Evolutionary conservation across 2,113 vertebrate genomes (phyloP), one percentile per base, ranked within the genome.

Genomic region (Silurus glanis): DNA sequence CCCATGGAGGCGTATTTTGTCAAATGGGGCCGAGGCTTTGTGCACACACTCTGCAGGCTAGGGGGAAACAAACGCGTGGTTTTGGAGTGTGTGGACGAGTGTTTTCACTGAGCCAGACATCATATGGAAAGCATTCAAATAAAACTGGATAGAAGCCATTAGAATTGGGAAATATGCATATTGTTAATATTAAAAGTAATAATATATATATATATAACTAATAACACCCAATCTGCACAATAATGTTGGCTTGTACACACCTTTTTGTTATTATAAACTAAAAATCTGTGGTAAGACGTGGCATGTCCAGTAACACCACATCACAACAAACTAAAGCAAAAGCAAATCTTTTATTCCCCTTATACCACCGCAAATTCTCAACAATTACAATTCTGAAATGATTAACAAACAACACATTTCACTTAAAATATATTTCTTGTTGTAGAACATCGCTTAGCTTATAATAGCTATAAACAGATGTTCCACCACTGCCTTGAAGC

Each of bases 1-100:
- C 87, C 85, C 89, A 90, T 82, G 85, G 62, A 79, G 59, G 76
- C 51, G 67, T 53, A 72, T 81, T 87, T 89, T 89, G 89, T 51
- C 72, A 82, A 90, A 82, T 45, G n/a, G 62, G 49, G 55, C n/a
- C 45, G 59, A 55, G 75, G 85, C 85, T 28, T 76, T 64, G 61
- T 62, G 53, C 82, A 84, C 80, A 55, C 51, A 86, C 53, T 80
- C 75, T 47, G 58, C 23, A 47, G 78, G 53, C 21, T 47, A 9
- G 21, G 69, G 28, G 47, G 76, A 69, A 72, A 86, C 58, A 86
- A 87, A 86, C 80, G 62, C 58, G 21, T 51, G 10, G 66, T 76
- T 45, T 80, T 51, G 66, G 76, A 49, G 72, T 80, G 51, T 62
- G 51, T 81, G 81, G 55, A 58, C 55, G 51, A 53, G 58, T 74